These are phyloP conservation scores for Eristalis pertinax DNA, from an alignment of 2,888 invertebrate species.

Conservation along the genomic window DNA sequence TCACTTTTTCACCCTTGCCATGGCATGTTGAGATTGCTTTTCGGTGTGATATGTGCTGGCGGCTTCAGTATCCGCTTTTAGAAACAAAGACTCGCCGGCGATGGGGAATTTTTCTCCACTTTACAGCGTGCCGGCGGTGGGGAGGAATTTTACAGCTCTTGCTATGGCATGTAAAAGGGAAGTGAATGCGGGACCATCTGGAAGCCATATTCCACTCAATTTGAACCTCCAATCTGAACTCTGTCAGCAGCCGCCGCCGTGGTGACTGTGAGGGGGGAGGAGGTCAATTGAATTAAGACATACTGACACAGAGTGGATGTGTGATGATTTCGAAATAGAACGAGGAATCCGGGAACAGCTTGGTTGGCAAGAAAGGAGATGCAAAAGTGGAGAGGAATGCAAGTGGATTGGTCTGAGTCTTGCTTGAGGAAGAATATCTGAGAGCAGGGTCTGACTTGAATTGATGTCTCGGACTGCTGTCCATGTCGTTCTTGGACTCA, in stretches of 20 bases:
- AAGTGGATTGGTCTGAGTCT: neutral
- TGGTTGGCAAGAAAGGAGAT: neutral
- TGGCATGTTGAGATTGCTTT: neutral
- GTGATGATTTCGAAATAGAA: neutral
- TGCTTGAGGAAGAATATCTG: neutral
- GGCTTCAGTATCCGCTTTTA: neutral
- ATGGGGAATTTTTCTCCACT: neutral
- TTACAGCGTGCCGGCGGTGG: neutral
- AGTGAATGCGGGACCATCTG: neutral
- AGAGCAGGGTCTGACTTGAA: neutral
- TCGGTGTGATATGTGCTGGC: neutral
- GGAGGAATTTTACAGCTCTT: neutral
- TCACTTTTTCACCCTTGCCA: neutral
- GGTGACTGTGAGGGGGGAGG: neutral
- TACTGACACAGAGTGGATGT: neutral
- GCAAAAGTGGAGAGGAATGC: neutral
- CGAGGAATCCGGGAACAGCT: neutral
- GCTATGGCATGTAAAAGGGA: neutral
- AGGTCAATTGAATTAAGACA: neutral
- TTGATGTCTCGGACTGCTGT: no score
- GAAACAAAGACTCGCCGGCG: neutral
- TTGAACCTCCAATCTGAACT: slow-evolving; percentile 1
- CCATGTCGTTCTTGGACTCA: no score
- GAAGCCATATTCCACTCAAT: neutral
- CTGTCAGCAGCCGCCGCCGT: neutral